phyloP scores from a whole-genome alignment of 1,140 invertebrate genomes.

The Trichonephila inaurata region DNA sequence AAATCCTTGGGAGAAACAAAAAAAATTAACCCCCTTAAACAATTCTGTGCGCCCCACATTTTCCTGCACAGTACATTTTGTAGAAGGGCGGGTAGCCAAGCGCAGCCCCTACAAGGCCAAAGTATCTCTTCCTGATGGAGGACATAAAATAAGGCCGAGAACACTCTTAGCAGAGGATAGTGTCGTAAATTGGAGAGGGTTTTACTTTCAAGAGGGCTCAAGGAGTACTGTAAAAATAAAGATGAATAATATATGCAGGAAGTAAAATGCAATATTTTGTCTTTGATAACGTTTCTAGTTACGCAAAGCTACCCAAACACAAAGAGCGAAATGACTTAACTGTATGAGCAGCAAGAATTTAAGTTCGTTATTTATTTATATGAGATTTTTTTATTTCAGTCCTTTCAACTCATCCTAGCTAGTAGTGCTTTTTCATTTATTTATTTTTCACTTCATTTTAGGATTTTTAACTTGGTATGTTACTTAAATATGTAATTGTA shows the following conservation, averaged over 20 bases:
- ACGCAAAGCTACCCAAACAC: neutral
- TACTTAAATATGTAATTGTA: too few species aligned
- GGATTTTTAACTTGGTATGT: too few species aligned
- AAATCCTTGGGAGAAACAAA: neutral
- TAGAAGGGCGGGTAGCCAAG: slow-evolving; percentile 14
- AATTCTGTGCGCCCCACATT: neutral
- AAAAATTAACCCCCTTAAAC: neutral
- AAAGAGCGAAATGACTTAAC: neutral
- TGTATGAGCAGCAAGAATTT: neutral
- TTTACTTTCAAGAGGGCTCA: slow-evolving; percentile 33
- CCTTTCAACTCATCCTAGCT: neutral
- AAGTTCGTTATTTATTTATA: neutral
- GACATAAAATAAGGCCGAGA: slow-evolving; percentile 35
- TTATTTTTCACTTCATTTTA: neutral
- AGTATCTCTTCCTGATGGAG: slow-evolving; percentile 32
- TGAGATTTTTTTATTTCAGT: neutral
- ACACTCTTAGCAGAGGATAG: neutral
- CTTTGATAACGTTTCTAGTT: neutral
- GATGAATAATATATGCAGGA: slow-evolving; percentile 27
- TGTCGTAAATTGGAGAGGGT: slow-evolving; percentile 53
- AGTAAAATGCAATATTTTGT: slow-evolving; percentile 22
- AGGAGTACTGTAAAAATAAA: slow-evolving; percentile 21
- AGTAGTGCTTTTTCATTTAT: neutral
- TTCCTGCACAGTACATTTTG: neutral
- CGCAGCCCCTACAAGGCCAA: neutral